Base-by-base conservation (phyloP, 2,797 vertebrate genomes). In the Malacoraja senta region DNA sequence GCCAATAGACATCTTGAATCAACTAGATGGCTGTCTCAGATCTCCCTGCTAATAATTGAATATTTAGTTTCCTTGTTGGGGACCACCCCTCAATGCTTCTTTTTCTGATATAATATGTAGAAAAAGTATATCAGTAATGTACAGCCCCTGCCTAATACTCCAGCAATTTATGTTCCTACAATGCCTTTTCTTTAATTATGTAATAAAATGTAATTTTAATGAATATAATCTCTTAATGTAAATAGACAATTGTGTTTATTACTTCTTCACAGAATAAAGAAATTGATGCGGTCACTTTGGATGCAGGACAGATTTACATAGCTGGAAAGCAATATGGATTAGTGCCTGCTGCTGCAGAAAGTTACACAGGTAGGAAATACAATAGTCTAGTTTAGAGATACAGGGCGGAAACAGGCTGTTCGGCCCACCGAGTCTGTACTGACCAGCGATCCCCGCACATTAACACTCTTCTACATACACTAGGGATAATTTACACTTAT, bases 271-370 rank as follows among this genome's bases (percentile, higher is more conserved):
- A 99, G 99, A 96, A 97, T 93, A 97, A 97, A 0, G 95, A 98
- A 65, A 96, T 96, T 0, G 98, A 99, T 53, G 97, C 95, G 26
- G 95, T 99, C 93, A 98, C 97, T 93, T 94, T 99, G 94, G 96
- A 97, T 78, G 98, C 98, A 35, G 97, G 97, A 79, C 96, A 98
- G 95, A 96, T 99, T 96, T 99, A 98, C 94, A 96, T 93, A 0
- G 98, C 99, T 8, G 99, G 98, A 91, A 98, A 98, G 96, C 95
- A 86, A 0, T 97, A 97, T 0, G 97, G 97, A 90, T 95, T 99
- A 93, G 96, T 98, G 32, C 99, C 98, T 1, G 98, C 98, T 0
- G 97, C 96, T 0, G 98, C 97, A 53, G 99, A 99, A 95, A 96
- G 95, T 95, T 99, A 99, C 93, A 96, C 97, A 93, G 95, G 99